Percentiles rank a stretch among this genome's conserved stretches.
phyloP scores from a whole-genome alignment of 2,888 invertebrate species.

The Macrophya alboannulata region DNA sequence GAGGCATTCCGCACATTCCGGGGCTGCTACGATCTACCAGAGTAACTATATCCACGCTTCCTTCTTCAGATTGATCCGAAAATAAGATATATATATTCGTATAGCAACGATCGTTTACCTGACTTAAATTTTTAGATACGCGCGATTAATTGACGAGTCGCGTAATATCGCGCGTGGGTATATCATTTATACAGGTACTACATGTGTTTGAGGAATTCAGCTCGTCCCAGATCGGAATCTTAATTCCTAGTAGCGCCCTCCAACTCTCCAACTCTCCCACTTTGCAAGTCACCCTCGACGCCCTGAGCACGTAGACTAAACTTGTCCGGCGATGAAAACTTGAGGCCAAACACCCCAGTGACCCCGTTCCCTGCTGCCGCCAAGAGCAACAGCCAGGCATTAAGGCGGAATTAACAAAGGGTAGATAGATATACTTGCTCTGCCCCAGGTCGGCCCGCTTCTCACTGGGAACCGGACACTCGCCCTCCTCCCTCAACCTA shows the following conservation, averaged over 20 bases:
- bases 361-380: conserved; percentile 72
- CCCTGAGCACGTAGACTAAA: conserved; percentile 66
- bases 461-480: conserved; percentile 70
- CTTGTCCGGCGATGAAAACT: conserved; percentile 74
- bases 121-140: not conserved
- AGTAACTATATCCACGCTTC: too few relatives aligned
- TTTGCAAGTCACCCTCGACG: conserved; percentile 32
- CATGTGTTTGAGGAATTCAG: not conserved
- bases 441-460: conserved; percentile 66
- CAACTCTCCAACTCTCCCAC: not conserved
- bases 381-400: conserved; percentile 70
- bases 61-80: not conserved
- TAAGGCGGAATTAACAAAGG: conserved; percentile 76
- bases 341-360: conserved; percentile 74
- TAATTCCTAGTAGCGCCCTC: conserved; percentile 19
- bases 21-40: too few relatives aligned
- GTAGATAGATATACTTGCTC: conserved; percentile 44
- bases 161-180: too few relatives aligned
- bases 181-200: not conserved
- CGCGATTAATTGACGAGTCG: not conserved
- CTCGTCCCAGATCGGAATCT: conserved; percentile 35
- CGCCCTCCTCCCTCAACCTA: conserved; percentile 61
- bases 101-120: not conserved
- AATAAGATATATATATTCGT: not conserved
- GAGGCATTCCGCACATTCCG: not conserved